Evolutionary conservation across 2,797 vertebrate genomes (phyloP), one percentile per base, ranked within the genome.

Genomic region (Myripristis jacobus): DNA sequence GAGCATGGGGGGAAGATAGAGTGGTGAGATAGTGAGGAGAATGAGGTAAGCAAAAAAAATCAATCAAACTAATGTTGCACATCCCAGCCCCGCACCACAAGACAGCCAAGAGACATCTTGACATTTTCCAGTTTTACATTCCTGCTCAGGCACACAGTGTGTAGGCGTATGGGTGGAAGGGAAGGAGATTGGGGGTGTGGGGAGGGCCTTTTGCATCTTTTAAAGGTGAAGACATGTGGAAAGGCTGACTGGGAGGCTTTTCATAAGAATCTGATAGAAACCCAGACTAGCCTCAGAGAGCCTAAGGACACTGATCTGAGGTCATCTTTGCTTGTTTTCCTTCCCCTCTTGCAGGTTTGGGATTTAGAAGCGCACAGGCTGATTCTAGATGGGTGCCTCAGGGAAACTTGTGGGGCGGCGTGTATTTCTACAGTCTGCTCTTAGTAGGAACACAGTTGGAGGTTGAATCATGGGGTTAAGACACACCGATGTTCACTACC

Each of bases 391-490:
- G 2, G 21, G 48, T 6, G 75, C 75, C 63, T 25, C 2, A 1
- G 38, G 81, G 62, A 36, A 46, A 19, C 18, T 63, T 58, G 12
- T 38, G 46, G 59, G 52, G 46, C 12, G 59, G 9, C 12, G 7
- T 61, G 29, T 44, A 38, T 44, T 73, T 58, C 51, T 12, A 59
- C 67, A 54, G 63, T 74, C 70, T 71, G 64, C 50, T 36, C 44
- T 55, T 3, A 61, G 61, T 50, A 59, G 69, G 38, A 73, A 57
- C 15, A 18, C 67, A 52, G 71, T 56, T 69, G 59, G 52, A 81
- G 64, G 63, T 61, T 76, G 75, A 76, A 59, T 73, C 75, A 67
- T 21, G 29, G 48, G 64, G 68, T 43, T 60, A 58, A 54, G 50
- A 70, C 64, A 60, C 57, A 43, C 54, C 31, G 41, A 63, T 68